Base-by-base conservation (phyloP, 2,888 invertebrate genomes). In the Cataglyphis cursor region DNA sequence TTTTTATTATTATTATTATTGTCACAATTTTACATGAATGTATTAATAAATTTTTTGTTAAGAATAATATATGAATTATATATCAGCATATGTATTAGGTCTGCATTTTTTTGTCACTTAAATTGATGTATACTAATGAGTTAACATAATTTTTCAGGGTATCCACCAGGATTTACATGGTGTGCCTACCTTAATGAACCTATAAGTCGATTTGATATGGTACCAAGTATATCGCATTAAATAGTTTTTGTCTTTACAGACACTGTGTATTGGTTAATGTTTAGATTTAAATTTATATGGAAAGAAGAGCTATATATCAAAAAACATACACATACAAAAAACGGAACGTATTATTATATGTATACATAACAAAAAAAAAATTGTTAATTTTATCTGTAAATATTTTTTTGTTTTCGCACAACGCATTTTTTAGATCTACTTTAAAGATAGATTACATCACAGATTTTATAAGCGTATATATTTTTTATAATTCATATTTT, bases 131-230 rank as follows among this genome's bases (percentile, higher is more conserved):
- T n/a, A 48, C 12, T 76, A 68, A 61, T 74, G 5, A 54, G 24
- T 28, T 24, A 24, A 74, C 18, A 10, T 64, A 44, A 74, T 93
- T 92, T 94, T 94, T 83, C 94, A 95, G 95, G 94, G 87, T 95
- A 94, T 89, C 95, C 95, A 84, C 93, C 94, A 85, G 95, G 95
- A 72, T 94, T 94, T 82, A 94, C 94, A 75, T 95, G 94, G 94
- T 94, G 94, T 89, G 93, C 94, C 91, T 94, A 95, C 89, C 89
- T 95, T 89, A 93, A 90, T 76, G 93, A 93, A 87, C 93, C 94
- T 90, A 90, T 90, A 81, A 61, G 90, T 84, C 92, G 89, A 87
- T 91, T 88, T 89, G 92, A 91, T 83, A 73, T 87, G 73, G 70
- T 85, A 81, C 86, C 84, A 82, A 84, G 74, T 84, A 72, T 85